These are phyloP conservation scores for Agriopis marginaria DNA, from an alignment of 2,888 invertebrate genomes.

Conservation along the genomic window DNA sequence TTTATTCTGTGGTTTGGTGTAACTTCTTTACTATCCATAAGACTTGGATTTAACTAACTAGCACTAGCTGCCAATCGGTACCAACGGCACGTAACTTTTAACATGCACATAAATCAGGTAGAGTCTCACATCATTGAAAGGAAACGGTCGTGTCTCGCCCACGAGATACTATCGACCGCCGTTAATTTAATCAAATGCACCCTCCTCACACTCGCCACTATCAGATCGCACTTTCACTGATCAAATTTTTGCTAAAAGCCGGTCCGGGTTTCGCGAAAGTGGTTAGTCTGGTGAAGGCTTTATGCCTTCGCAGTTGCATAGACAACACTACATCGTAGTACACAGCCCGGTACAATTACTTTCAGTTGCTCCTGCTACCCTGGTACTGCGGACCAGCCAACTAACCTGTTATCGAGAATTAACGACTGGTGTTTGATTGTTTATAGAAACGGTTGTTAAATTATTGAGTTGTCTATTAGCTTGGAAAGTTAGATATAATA, in stretches of 20 bases:
- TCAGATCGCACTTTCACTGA: constrained; percentile 81
- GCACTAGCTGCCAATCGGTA: neutral
- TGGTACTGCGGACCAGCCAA: constrained; percentile 10
- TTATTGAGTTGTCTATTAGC: constrained; percentile 1
- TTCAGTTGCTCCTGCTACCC: constrained; percentile 46
- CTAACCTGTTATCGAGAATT: constrained; percentile 10
- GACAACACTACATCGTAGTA: constrained; percentile 55
- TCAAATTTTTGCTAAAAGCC: constrained; percentile 86
- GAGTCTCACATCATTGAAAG: constrained; percentile 24
- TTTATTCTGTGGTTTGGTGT: too few relatives aligned
- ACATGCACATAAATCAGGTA: constrained; percentile 15
- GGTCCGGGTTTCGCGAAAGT: constrained; percentile 83
- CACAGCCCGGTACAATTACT: constrained; percentile 53
- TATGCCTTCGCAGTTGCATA: constrained; percentile 54
- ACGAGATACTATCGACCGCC: constrained; percentile 27
- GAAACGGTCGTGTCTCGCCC: constrained; percentile 26
- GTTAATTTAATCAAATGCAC: constrained; percentile 63
- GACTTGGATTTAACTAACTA: neutral
- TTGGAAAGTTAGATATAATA: constrained; percentile 5
- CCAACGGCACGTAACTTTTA: constrained; percentile 5
- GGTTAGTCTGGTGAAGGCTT: constrained; percentile 71
- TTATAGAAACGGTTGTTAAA: constrained; percentile 3
- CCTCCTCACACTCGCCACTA: constrained; percentile 60
- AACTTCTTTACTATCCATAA: too few relatives aligned
- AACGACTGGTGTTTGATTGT: constrained; percentile 9